These are phyloP conservation scores for Saguinus oedipus DNA, from an alignment of 2,797 vertebrate genomes.

Conservation along the genomic window DNA sequence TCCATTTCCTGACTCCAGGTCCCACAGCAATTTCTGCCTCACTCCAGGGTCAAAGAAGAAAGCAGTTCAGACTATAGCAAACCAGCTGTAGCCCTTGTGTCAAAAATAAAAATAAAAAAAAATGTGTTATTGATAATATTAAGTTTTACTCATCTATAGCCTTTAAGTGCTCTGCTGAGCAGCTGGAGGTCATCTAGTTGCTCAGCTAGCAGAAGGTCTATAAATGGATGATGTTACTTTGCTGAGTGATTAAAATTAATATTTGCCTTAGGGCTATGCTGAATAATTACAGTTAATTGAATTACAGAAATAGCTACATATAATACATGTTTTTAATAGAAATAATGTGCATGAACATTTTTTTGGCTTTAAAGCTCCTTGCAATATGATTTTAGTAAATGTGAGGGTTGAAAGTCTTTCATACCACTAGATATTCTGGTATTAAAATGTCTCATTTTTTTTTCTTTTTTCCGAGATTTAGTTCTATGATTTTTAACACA, in stretches of 20 bases:
- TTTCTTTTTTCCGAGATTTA: background rate
- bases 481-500: constrained; percentile 7
- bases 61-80: background rate
- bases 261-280: constrained; percentile 23
- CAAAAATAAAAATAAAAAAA: background rate
- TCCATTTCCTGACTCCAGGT: background rate
- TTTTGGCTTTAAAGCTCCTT: constrained; percentile 27
- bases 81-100: background rate
- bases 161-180: background rate
- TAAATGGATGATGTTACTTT: background rate
- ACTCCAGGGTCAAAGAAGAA: background rate
- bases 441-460: background rate
- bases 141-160: background rate
- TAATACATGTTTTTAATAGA: background rate
- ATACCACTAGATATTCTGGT: background rate
- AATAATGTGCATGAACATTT: background rate
- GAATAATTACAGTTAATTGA: constrained; percentile 53
- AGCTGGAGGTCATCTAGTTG: background rate
- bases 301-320: constrained; percentile 44
- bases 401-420: background rate
- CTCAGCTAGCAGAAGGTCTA: background rate
- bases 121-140: background rate
- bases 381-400: background rate
- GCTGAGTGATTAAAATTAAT: background rate
- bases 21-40: background rate